Evolutionary conservation across 1,140 invertebrate species (phyloP), one percentile per base, ranked within the genome.

Genomic region (Drosophila melanica): DNA sequence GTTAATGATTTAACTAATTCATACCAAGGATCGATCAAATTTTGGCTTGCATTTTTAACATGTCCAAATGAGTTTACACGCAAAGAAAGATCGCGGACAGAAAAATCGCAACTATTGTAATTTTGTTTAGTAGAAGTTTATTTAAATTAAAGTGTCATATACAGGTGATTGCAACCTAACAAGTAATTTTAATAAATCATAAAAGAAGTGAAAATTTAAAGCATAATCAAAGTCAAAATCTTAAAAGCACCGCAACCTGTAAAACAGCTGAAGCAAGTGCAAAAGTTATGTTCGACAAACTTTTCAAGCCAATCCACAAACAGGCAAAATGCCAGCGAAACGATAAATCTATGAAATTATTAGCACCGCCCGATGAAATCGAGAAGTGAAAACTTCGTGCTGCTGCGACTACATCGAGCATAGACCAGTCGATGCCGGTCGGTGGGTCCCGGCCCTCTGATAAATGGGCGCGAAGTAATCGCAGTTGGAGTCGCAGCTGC

Each of bases 291-390:
- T 11, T 9, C n/a, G 11, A 4, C 35, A 60, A 60, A 51, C 39
- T 69, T 62, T 23, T 23, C 16, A 7, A 59, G 20, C 23, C 41
- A 62, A 71, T 45, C 18, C 23, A 54, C 20, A 20, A 48, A 64
- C 44, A 58, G 48, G n/a, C 58, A 42, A 82, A 65, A 47, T 62
- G 53, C 66, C 59, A 70, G 65, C 45, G 62, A 75, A 75, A 69
- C 81, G 58, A 84, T 85, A 84, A 84, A 85, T 84, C 63, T 76
- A 78, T 42, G 16, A 84, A 84, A 84, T 84, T 84, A 85, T 84
- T 85, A 84, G 81, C 73, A 53, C 33, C 50, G 55, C 51, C 65
- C 78, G 57, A 66, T 57, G 60, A 75, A 75, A 64, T 75, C 69
- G 53, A 82, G 53, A 82, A 82, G 65, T 57, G 59, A 55, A 79